Percentiles rank a stretch among this genome's conserved stretches.
phyloP scores from a whole-genome alignment of 2,888 invertebrate genomes.

The Trichopria drosophilae region DNA sequence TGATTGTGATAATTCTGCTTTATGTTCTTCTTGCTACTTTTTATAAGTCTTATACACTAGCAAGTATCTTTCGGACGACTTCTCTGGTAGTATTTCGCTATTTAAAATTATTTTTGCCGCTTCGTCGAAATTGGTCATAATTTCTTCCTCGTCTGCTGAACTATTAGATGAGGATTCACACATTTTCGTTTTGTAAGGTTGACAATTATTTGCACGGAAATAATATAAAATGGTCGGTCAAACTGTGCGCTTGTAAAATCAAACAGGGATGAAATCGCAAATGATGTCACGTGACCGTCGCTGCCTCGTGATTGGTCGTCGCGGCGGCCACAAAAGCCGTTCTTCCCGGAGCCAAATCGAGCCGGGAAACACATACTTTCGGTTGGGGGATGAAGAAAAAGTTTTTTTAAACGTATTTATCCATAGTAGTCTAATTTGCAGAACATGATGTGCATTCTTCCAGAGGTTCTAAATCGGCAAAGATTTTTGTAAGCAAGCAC shows the following conservation, averaged over 20 bases:
- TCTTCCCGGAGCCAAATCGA: conserved; percentile 1
- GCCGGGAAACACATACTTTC: conserved; percentile 9
- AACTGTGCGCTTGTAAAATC: neutral
- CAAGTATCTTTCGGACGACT: neutral
- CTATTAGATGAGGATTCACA: neutral
- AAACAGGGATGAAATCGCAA: neutral
- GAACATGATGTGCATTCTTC: too few relatives aligned
- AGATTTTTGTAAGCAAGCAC: too few relatives aligned
- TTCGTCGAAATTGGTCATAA: neutral
- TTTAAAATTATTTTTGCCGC: neutral
- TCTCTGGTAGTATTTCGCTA: neutral
- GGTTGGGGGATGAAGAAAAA: conserved; percentile 10
- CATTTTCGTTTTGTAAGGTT: neutral
- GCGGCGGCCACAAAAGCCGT: conserved; percentile 3
- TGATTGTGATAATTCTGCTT: neutral
- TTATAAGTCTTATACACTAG: neutral
- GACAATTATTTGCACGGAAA: too few relatives aligned
- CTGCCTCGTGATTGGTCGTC: neutral
- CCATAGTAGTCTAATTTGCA: too few relatives aligned
- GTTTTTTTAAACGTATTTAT: too few relatives aligned
- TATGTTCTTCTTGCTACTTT: neutral
- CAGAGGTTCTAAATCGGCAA: too few relatives aligned
- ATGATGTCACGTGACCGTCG: neutral
- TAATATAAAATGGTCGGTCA: too few relatives aligned
- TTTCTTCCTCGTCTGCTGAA: neutral